A percentile compares a stretch with the other conserved stretches of the same genome.
These are phyloP conservation scores for Psittacula derbiana DNA, from an alignment of 2,797 vertebrate genomes.

Conservation along the genomic window DNA sequence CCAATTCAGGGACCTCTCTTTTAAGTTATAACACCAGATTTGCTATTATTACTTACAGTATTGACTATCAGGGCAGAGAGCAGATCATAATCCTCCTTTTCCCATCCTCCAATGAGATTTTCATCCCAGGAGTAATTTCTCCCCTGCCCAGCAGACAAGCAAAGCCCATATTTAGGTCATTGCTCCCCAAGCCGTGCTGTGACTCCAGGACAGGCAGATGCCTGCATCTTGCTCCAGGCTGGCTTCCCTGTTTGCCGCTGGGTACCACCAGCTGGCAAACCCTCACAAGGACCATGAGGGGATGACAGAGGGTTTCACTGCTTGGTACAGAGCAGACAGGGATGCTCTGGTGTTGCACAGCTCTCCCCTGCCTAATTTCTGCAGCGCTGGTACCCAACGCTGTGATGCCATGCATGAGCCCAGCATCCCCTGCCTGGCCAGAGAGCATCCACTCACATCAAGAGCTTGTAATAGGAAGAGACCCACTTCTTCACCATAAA, in stretches of 20 bases:
- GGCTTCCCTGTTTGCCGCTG: accelerated
- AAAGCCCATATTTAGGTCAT: conserved; percentile 12
- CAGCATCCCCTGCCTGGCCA: accelerated
- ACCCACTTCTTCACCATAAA: not conserved
- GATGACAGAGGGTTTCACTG: not conserved
- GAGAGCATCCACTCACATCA: too few species aligned
- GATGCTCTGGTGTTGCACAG: not conserved
- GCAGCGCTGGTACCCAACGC: accelerated
- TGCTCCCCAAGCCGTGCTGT: not conserved
- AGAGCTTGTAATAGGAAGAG: not conserved
- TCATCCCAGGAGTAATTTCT: not conserved
- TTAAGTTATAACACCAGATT: not conserved
- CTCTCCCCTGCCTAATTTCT: not conserved
- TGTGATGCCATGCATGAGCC: accelerated
- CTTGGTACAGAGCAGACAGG: accelerated
- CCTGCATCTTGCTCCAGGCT: not conserved
- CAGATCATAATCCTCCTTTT: not conserved
- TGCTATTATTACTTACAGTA: not conserved
- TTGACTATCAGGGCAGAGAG: not conserved
- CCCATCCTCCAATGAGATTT: not conserved
- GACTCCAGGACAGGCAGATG: not conserved
- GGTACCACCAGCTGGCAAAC: not conserved
- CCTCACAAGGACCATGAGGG: not conserved
- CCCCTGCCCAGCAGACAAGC: not conserved
- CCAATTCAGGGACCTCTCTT: not conserved